Evolutionary conservation across 2,113 vertebrate genomes (phyloP).

Genomic region (Terrapene triunguis): DNA sequence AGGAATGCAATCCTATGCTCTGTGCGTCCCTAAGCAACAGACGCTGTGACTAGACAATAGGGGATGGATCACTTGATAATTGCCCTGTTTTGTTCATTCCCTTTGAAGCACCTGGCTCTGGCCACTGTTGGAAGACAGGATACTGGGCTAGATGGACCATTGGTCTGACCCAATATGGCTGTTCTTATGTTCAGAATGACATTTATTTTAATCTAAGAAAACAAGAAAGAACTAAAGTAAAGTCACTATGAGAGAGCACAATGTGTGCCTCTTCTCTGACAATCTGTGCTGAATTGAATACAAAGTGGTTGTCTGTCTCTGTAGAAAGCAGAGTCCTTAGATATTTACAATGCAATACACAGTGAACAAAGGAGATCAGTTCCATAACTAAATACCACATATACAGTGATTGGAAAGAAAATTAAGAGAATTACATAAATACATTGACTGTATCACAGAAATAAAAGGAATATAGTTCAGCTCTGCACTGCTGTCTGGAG

Average conservation of each 20-base stretch:
- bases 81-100: background rate
- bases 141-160: background rate
- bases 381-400: background rate
- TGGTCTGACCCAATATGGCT: background rate
- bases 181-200: background rate
- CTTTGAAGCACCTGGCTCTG: background rate
- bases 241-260: background rate
- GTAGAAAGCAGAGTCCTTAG: background rate
- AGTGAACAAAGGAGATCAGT: background rate
- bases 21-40: background rate
- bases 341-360: background rate
- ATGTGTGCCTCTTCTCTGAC: background rate
- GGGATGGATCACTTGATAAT: background rate
- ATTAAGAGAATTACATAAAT: background rate
- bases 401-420: background rate
- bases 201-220: background rate
- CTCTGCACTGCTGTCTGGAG: background rate
- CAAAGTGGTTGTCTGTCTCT: fast-evolving
- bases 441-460: background rate
- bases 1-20: background rate
- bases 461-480: background rate
- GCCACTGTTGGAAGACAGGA: background rate
- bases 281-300: background rate
- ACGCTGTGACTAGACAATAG: background rate
- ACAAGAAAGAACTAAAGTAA: background rate